These are phyloP conservation scores for Megaleporinus macrocephalus DNA, from an alignment of 2,113 vertebrate genomes.

Conservation along the genomic window DNA sequence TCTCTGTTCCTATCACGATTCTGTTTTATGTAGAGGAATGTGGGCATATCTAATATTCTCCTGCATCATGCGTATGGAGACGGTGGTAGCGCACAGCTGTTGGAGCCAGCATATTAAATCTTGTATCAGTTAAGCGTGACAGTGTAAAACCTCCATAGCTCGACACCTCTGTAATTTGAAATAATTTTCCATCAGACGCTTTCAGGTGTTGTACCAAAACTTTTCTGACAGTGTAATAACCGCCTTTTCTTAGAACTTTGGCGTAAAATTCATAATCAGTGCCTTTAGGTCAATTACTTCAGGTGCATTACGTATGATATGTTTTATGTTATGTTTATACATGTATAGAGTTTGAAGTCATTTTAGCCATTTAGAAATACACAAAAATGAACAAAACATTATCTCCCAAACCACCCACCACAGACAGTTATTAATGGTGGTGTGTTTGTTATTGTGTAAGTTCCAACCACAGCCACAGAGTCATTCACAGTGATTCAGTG, in stretches of 20 bases:
- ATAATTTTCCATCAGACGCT: constrained; percentile 71
- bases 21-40: constrained; percentile 14
- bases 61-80: constrained; percentile 26
- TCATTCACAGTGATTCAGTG: constrained; percentile 76
- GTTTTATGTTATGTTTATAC: constrained; percentile 83
- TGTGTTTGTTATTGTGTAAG: constrained; percentile 77
- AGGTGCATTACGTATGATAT: constrained; percentile 83
- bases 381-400: constrained; percentile 36
- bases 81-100: constrained; percentile 51
- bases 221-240: constrained; percentile 65
- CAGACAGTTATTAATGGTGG: constrained; percentile 70
- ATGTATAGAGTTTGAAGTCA: constrained; percentile 73
- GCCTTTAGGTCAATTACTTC: no score
- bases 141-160: constrained; percentile 74
- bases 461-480: constrained; percentile 73
- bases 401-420: constrained; percentile 65
- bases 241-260: constrained; percentile 41
- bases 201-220: constrained; percentile 62
- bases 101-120: constrained; percentile 71
- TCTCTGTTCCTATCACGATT: not conserved
- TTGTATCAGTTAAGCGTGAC: constrained; percentile 71
- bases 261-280: not conserved
- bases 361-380: constrained; percentile 47
- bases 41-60: constrained; percentile 36
- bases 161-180: constrained; percentile 72